phyloP scores from a whole-genome alignment of 2,113 vertebrate genomes.

The Apodemus sylvaticus region DNA sequence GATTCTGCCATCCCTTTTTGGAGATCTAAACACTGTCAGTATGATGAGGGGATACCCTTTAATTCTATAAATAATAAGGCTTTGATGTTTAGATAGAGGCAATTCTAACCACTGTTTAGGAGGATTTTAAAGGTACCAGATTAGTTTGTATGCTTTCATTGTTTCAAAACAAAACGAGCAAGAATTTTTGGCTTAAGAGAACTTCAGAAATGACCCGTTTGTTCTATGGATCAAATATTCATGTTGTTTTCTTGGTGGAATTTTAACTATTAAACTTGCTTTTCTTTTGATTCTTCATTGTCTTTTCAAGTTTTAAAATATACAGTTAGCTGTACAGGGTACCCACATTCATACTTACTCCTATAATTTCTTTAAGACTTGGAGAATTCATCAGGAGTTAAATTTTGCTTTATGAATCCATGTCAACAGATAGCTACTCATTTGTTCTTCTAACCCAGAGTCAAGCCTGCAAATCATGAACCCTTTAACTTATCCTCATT shows the following conservation, averaged over 20 bases:
- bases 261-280: neutral
- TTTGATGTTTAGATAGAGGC: neutral
- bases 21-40: neutral
- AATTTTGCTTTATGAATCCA: conserved; percentile 19
- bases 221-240: neutral
- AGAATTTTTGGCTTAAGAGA: neutral
- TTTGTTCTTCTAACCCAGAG: conserved; percentile 49
- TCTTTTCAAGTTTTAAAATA: conserved; percentile 12
- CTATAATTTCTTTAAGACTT: neutral
- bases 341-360: neutral
- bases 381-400: neutral
- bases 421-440: neutral
- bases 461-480: neutral
- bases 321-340: neutral
- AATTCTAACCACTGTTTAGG: neutral
- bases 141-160: conserved; percentile 9
- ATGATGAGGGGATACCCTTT: neutral
- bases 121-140: neutral
- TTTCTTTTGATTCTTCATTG: conserved; percentile 13
- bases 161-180: neutral
- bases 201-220: neutral
- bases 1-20: neutral
- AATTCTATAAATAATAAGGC: neutral
- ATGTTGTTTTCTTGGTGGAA: neutral
- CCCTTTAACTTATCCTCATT: conserved; percentile 28